Evolutionary conservation across 2,797 vertebrate genomes (phyloP).

Genomic region (Pterois miles): DNA sequence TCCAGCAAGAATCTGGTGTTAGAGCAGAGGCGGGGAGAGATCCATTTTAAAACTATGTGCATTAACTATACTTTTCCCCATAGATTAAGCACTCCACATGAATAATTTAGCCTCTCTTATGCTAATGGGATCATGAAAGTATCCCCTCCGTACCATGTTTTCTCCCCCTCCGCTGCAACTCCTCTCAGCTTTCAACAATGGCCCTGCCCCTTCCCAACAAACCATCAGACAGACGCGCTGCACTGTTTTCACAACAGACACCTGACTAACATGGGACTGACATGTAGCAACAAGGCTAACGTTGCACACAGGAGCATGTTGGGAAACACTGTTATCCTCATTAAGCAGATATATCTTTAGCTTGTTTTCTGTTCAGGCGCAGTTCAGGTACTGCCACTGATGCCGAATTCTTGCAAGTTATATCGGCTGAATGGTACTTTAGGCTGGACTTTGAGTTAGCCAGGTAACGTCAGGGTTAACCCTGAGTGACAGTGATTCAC

Average conservation of each 20-base stretch:
- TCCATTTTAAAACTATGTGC: conserved; percentile 99
- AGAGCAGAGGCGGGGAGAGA: conserved; percentile 86
- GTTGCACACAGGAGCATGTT: conserved; percentile 26
- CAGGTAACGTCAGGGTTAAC: too few relatives aligned
- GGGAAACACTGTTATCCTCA: conserved; percentile 33
- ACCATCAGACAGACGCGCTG: conserved; percentile 64
- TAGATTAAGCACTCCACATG: conserved; percentile 99
- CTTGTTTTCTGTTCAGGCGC: conserved; percentile 9
- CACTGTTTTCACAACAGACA: conserved; percentile 67
- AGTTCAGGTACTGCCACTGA: not conserved
- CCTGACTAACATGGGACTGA: conserved; percentile 57
- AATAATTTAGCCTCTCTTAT: conserved; percentile 99
- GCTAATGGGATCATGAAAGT: conserved; percentile 99
- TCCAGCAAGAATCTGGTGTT: conserved; percentile 98
- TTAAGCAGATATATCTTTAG: conserved; percentile 5
- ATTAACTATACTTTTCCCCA: conserved; percentile 99
- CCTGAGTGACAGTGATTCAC: too few relatives aligned
- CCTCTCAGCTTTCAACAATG: conserved; percentile 97
- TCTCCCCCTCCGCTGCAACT: conserved; percentile 86
- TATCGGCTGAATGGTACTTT: not conserved
- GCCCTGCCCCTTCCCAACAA: conserved; percentile 89
- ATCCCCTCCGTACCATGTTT: conserved; percentile 90
- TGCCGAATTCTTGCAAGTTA: not conserved
- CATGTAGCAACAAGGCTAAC: conserved; percentile 55
- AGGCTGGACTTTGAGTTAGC: too few relatives aligned